Conservation (phyloP, 2,113 vertebrate genomes). For the Trachemys scripta region DNA sequence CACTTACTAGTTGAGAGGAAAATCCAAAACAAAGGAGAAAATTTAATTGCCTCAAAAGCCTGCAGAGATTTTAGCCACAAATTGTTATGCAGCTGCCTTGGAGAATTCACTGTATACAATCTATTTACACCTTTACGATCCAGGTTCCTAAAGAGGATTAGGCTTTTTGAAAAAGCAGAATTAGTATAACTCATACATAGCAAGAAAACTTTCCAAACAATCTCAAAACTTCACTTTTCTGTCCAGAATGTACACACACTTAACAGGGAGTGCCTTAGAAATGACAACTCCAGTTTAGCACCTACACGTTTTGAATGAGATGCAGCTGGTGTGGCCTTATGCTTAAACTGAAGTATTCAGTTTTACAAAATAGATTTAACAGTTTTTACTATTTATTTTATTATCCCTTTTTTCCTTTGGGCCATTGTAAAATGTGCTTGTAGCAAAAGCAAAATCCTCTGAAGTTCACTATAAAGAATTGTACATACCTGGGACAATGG, state of each 20-base stretch:
- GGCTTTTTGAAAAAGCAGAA: background rate
- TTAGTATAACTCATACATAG: no score
- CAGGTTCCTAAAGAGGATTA: background rate
- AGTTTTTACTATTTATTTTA: background rate
- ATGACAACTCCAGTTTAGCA: background rate
- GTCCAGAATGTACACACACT: background rate
- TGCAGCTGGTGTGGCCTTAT: background rate
- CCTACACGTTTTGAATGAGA: background rate
- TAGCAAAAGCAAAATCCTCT: background rate
- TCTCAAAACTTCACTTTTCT: background rate
- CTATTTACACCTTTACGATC: rapidly evolving
- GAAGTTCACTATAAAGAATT: background rate
- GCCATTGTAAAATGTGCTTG: background rate
- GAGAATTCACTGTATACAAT: background rate
- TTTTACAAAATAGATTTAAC: background rate
- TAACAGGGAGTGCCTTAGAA: background rate
- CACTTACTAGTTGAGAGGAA: background rate
- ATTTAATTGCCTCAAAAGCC: background rate
- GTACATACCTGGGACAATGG: background rate
- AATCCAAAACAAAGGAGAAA: background rate
- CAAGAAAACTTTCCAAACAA: background rate
- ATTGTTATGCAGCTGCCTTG: background rate
- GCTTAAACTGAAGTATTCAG: background rate
- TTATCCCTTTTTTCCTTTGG: background rate
- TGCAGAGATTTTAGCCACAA: background rate